Evolutionary conservation across 2,113 vertebrate genomes (phyloP), one percentile per base, ranked within the genome.

Genomic region (Pithys albifrons): DNA sequence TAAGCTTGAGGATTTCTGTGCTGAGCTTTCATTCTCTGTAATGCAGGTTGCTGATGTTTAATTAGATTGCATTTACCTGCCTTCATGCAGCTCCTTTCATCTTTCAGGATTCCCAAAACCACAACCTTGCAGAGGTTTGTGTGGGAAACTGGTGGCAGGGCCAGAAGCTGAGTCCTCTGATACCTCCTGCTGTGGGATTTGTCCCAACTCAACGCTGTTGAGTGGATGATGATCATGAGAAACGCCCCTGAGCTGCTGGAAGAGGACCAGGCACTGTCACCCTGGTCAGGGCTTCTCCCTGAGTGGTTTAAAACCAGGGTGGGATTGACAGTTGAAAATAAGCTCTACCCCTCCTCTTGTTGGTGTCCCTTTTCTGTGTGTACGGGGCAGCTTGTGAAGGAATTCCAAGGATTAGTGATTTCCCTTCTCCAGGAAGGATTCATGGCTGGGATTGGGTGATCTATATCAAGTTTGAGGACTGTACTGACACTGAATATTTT

Each of bases 311-410:
- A 69, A 88, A 54, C 16, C 2, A 41, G 24, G 5, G 4, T n/a
- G 31, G 64, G 43, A 20, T 49, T 89, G 31, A 23, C 51, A 9
- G 54, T 8, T n/a, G 35, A 81, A 49, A 81, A 16, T 22, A 74
- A 75, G 17, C 27, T 78, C 45, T 39, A 2, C 1, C 0, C 0
- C 22, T 65, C 0, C 6, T 66, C 29, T 35, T 62, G 9, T 18
- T 57, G 29, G 7, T 65, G 37, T 65, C 15, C 10, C 16, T 45
- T 84, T 86, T 48, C 41, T 28, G 25, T 23, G 43, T 18, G 5
- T 37, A 10, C 4, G 6, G 24, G 45, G n/a, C 51, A 79, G 52
- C n/a, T 89, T 6, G 3, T 61, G 43, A 72, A 86, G 52, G n/a
- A 78, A 57, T 64, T 74, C 23, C 33, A 75, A 57, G 75, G 41